Evolutionary conservation across 2,797 vertebrate genomes (phyloP), one percentile per base, ranked within the genome.

Genomic region (Acropternis orthonyx): DNA sequence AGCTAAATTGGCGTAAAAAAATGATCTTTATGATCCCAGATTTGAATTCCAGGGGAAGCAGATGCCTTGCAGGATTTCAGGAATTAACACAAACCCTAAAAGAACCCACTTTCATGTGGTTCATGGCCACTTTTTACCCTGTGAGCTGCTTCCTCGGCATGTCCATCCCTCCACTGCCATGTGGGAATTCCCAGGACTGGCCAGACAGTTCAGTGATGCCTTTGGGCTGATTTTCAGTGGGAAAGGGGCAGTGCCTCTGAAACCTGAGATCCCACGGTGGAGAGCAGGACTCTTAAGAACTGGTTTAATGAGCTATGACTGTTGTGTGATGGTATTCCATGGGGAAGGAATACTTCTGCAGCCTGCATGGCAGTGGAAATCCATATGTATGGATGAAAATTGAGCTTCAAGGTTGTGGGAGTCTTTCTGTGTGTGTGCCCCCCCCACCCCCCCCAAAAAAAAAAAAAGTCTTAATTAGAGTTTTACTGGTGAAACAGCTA

Each of bases 161-260:
- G 41, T 41, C 41, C 41, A 30, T 37, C 14, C 12, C 14, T 43
- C 16, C n/a, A 0, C 5, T 30, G n/a, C 36, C 27, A 0, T 0
- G 1, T 32, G 32, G 34, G 26, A 22, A 46, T 28, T 41, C 2
- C 3, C 34, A 55, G 59, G 10, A 65, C 20, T 8, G 41, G 18
- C 63, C 21, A 48, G 52, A 44, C 12, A 0, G 14, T 1, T 36
- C 27, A n/a, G 66, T 0, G 22, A 16, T 2, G 19, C 2, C 3
- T 68, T 58, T 44, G 39, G 55, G 46, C 28, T 58, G 43, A 51
- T 39, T 82, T 51, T 16, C 41, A 21, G 18, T 12, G 49, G 43
- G 49, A 89, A 88, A 43, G 3, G 16, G 22, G 1, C 1, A 30
- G 24, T 8, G 3, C 18, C 22, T 21, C 23, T 43, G 14, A 28